These are phyloP conservation scores for Sericinus montela DNA, from an alignment of 2,888 invertebrate genomes.

Conservation along the genomic window DNA sequence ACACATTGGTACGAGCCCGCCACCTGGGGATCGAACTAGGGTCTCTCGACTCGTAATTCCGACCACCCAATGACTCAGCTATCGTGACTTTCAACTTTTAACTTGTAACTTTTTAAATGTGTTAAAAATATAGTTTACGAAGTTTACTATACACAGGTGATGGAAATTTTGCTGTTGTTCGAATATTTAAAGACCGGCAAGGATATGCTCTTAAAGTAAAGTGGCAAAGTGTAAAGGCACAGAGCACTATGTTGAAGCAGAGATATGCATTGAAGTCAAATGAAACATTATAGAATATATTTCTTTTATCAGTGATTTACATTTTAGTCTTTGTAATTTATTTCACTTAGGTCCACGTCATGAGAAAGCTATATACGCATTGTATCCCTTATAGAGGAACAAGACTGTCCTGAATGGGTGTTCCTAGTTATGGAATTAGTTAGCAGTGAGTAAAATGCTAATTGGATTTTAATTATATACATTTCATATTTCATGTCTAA, in stretches of 20 bases:
- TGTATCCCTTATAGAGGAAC: constrained; percentile 93
- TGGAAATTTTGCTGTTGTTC: constrained; percentile 97
- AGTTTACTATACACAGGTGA: constrained; percentile 76
- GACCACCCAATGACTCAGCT: too few relatives aligned
- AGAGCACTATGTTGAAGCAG: constrained; percentile 83
- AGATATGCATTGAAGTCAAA: constrained; percentile 54
- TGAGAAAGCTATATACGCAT: constrained; percentile 95
- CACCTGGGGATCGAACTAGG: too few relatives aligned
- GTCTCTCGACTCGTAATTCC: too few relatives aligned
- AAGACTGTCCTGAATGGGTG: constrained; percentile 91
- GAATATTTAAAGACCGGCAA: constrained; percentile 87
- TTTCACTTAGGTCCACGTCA: constrained; percentile 86
- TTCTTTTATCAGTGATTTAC: background rate
- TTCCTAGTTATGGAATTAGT: constrained; percentile 98
- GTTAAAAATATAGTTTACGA: too few relatives aligned
- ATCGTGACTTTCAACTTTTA: too few relatives aligned
- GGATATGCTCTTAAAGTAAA: constrained; percentile 97
- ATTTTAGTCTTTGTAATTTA: background rate
- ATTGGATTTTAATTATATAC: constrained; percentile 3
- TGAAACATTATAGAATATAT: background rate
- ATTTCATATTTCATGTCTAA: constrained; percentile 4
- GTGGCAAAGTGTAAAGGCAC: constrained; percentile 96
- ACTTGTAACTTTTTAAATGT: too few relatives aligned
- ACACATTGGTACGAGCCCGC: too few relatives aligned
- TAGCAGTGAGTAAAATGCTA: constrained; percentile 81